Percentiles rank a stretch among this genome's conserved stretches.
Evolutionary conservation across 2,797 vertebrate species (phyloP).

Genomic region (Sebastiscus tertius): DNA sequence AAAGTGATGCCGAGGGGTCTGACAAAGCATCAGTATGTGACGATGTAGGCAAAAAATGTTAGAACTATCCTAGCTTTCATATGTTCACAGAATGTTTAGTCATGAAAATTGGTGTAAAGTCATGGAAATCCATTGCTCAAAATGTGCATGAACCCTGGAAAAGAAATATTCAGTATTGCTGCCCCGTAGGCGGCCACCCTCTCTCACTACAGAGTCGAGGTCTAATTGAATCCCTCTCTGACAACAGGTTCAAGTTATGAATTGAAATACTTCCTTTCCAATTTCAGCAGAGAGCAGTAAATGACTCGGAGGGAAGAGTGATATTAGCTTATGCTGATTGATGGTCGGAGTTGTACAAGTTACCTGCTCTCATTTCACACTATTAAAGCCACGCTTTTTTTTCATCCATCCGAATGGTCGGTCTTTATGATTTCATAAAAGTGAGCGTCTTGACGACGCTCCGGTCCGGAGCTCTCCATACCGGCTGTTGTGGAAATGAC

Average conservation of each 20-base stretch:
- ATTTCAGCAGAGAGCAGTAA: constrained; percentile 55
- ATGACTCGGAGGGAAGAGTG: constrained; percentile 36
- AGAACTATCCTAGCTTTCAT: not conserved
- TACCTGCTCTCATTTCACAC: constrained; percentile 31
- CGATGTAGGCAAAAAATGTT: not conserved
- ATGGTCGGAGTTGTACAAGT: constrained; percentile 32
- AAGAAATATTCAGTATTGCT: not conserved
- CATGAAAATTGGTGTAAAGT: not conserved
- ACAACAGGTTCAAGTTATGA: constrained; percentile 62
- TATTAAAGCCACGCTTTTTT: constrained; percentile 40
- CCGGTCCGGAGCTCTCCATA: constrained; percentile 1
- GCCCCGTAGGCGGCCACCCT: not conserved
- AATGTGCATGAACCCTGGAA: not conserved
- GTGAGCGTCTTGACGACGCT: not conserved
- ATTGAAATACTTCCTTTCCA: constrained; percentile 61
- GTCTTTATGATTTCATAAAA: not conserved
- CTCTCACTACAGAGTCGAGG: constrained; percentile 1
- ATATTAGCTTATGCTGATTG: constrained; percentile 63
- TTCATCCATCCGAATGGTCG: not conserved
- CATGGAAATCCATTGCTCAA: not conserved
- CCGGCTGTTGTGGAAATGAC: constrained; percentile 11
- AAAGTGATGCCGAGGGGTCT: too few species aligned
- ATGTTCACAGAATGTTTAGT: too few species aligned
- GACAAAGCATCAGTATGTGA: too few species aligned
- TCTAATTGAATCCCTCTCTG: constrained; percentile 44